Conservation (phyloP, 2,113 vertebrate genomes). For the Hydrochoerus hydrochaeris region DNA sequence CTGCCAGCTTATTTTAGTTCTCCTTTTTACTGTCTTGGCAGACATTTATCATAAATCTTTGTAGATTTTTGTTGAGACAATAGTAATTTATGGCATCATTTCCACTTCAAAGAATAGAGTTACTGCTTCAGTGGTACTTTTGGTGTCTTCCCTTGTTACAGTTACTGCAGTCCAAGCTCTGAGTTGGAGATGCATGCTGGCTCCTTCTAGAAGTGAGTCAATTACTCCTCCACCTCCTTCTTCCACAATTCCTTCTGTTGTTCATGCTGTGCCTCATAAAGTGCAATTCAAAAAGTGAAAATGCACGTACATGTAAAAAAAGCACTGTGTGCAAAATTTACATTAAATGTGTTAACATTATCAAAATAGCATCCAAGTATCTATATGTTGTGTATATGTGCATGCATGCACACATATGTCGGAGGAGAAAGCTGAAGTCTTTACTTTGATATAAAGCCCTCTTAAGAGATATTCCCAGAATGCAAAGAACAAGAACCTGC, state of each 20-base stretch:
- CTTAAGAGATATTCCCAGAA: background rate
- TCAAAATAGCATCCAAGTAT: background rate
- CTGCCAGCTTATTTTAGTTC: constrained; percentile 37
- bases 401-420: background rate
- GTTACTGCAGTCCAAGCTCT: background rate
- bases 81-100: constrained; percentile 46
- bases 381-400: background rate
- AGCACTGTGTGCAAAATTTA: background rate
- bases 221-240: background rate
- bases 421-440: background rate
- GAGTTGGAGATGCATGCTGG: background rate
- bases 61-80: constrained; percentile 28
- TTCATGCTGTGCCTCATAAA: background rate
- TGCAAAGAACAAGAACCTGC: background rate
- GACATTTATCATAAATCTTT: constrained; percentile 64
- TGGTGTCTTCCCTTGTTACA: background rate
- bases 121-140: background rate
- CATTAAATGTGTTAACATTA: background rate
- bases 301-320: background rate
- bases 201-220: background rate
- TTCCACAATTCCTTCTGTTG: rapidly evolving
- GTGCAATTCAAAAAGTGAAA: background rate
- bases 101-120: constrained; percentile 38
- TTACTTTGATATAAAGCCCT: background rate
- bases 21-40: background rate